phyloP scores from a whole-genome alignment of 1,140 invertebrate genomes.

The Cataglyphis hispanica region DNA sequence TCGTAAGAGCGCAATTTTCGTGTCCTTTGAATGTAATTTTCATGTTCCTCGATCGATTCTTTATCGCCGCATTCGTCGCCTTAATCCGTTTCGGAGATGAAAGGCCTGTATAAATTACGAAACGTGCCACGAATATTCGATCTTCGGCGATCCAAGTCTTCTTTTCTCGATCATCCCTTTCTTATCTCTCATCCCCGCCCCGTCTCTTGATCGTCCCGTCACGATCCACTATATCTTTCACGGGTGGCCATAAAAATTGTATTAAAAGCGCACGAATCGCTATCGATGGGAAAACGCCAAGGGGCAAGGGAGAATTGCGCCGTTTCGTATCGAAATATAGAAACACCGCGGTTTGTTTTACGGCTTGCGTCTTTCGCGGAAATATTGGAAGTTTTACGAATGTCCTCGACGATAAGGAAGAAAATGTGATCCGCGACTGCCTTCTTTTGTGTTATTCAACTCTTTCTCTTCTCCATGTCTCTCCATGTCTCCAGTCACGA shows the following conservation, averaged over 20 bases:
- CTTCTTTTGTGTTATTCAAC: not conserved
- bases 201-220: conserved; percentile 52
- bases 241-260: conserved; percentile 55
- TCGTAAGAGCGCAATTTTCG: not conserved
- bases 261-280: conserved; percentile 51
- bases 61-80: conserved; percentile 54
- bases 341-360: conserved; percentile 65
- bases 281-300: not conserved
- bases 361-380: conserved; percentile 66
- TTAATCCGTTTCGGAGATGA: conserved; percentile 54
- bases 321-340: conserved; percentile 48
- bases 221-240: conserved; percentile 48
- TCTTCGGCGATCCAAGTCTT: not conserved
- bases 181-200: not conserved
- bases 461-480: conserved; percentile 10
- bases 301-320: not conserved
- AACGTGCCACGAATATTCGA: conserved; percentile 58
- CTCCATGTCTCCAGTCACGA: conserved; percentile 43
- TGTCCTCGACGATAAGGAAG: not conserved
- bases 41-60: conserved; percentile 38
- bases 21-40: conserved; percentile 38
- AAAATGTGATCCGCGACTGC: conserved; percentile 56
- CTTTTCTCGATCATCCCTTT: conserved; percentile 37
- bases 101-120: conserved; percentile 55
- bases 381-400: conserved; percentile 74